Percentiles rank a stretch among this genome's conserved stretches.
Conservation (phyloP, 2,888 invertebrate species). For the Callimorpha dominula region DNA sequence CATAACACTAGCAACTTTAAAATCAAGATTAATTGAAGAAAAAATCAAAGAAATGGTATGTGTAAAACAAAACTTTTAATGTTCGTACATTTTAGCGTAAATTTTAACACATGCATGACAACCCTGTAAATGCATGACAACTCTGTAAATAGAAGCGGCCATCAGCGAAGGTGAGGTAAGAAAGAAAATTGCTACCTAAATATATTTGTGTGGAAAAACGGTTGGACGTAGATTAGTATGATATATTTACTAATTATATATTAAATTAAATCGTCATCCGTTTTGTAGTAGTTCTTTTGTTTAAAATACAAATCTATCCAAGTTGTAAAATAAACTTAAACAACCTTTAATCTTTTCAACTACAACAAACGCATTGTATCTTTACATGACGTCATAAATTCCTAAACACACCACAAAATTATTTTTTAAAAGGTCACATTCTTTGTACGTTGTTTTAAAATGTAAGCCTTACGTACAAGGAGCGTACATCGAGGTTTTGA, state of each 20-base stretch:
- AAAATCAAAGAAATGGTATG: too few species aligned
- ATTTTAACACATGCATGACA: neutral
- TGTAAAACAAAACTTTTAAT: neutral
- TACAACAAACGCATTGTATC: neutral
- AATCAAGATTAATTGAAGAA: neutral
- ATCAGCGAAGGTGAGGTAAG: neutral
- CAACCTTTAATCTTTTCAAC: neutral
- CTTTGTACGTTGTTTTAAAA: conserved; percentile 19
- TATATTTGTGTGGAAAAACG: neutral
- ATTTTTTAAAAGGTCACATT: conserved; percentile 37
- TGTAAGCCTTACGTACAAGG: neutral
- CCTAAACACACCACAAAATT: conserved; percentile 24
- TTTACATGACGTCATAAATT: neutral
- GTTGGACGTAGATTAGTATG: too few species aligned
- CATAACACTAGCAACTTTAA: neutral
- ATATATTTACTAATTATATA: too few species aligned
- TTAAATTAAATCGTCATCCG: neutral
- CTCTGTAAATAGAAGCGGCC: neutral
- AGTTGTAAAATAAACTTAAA: neutral
- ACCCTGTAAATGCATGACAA: neutral
- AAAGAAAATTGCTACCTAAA: neutral
- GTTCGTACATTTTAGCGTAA: neutral
- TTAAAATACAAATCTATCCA: neutral
- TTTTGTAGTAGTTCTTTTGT: neutral
- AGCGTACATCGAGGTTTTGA: conserved; percentile 16